Evolutionary conservation across 2,113 vertebrate species (phyloP).

Genomic region (Microcebus ravelobensis): DNA sequence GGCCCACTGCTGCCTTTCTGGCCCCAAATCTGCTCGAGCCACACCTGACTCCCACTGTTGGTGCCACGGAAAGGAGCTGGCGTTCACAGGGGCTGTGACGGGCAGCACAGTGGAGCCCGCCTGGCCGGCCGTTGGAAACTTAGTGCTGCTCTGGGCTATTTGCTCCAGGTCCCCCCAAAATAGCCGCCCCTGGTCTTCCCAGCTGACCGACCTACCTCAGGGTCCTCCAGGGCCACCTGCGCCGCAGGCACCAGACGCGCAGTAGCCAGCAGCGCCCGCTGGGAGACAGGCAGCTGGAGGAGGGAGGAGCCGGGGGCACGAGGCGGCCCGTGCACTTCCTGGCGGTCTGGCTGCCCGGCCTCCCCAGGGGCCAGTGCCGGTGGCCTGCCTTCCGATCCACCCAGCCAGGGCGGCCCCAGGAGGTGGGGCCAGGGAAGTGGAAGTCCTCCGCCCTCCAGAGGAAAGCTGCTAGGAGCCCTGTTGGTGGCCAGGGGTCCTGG

Average conservation of each 20-base stretch:
- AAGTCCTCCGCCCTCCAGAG: background rate
- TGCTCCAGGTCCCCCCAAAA: background rate
- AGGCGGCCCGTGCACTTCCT: constrained; percentile 50
- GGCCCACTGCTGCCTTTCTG: rapidly evolving
- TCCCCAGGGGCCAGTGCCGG: background rate
- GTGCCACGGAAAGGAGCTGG: rapidly evolving
- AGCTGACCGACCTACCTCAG: constrained; percentile 48
- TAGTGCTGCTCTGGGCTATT: background rate
- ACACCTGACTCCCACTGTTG: rapidly evolving
- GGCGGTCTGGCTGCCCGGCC: background rate
- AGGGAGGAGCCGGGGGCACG: background rate
- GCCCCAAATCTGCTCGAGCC: rapidly evolving
- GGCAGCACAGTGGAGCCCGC: rapidly evolving
- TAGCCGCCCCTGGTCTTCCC: rapidly evolving
- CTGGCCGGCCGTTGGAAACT: background rate
- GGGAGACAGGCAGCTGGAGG: background rate
- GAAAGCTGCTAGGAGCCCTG: background rate
- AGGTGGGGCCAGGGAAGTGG: constrained; percentile 54
- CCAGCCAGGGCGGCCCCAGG: background rate
- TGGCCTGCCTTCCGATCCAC: constrained; percentile 24
- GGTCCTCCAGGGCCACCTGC: background rate
- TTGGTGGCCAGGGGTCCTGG: too few species aligned
- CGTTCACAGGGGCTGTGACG: background rate
- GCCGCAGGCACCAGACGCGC: background rate
- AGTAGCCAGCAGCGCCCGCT: background rate